Conservation (phyloP, 2,797 vertebrate genomes). For the Sebastes itinus region DNA sequence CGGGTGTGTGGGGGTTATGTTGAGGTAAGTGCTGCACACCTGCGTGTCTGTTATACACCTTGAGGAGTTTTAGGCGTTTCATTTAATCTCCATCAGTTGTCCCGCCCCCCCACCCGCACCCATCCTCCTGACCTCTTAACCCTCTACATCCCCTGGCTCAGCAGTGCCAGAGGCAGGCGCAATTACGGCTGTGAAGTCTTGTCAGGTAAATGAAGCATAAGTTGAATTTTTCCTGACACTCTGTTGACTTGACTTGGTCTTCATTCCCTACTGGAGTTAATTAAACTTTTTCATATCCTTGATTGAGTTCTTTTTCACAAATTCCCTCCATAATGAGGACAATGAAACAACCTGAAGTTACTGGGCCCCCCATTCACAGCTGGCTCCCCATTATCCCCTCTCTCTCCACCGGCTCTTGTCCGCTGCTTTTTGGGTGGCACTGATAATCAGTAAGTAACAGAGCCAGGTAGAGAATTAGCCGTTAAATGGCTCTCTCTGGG, state of each 20-base stretch:
- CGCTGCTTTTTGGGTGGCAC: conserved; percentile 32
- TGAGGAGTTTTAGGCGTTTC: conserved; percentile 57
- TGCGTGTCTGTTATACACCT: conserved; percentile 57
- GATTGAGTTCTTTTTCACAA: neutral
- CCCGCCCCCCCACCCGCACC: conserved; percentile 3
- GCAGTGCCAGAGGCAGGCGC: conserved; percentile 63
- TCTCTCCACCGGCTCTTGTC: neutral
- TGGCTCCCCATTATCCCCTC: conserved; percentile 10
- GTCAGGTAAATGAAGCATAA: conserved; percentile 67
- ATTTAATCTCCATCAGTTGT: conserved; percentile 63
- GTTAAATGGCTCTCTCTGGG: conserved; percentile 49
- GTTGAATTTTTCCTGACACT: conserved; percentile 47
- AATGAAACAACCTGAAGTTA: conserved; percentile 14
- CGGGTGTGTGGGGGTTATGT: conserved; percentile 52
- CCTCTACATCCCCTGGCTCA: conserved; percentile 58
- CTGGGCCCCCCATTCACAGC: neutral
- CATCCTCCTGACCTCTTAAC: conserved; percentile 65
- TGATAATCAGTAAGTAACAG: conserved; percentile 63
- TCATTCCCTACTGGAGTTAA: conserved; percentile 16
- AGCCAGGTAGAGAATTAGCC: conserved; percentile 57
- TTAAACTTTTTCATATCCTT: conserved; percentile 11
- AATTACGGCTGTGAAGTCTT: conserved; percentile 56
- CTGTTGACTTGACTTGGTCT: conserved; percentile 14
- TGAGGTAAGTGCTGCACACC: conserved; percentile 66
- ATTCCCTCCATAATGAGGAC: conserved; percentile 10